Base-by-base conservation (phyloP, 2,888 invertebrate genomes). In the Plemyria rubiginata region DNA sequence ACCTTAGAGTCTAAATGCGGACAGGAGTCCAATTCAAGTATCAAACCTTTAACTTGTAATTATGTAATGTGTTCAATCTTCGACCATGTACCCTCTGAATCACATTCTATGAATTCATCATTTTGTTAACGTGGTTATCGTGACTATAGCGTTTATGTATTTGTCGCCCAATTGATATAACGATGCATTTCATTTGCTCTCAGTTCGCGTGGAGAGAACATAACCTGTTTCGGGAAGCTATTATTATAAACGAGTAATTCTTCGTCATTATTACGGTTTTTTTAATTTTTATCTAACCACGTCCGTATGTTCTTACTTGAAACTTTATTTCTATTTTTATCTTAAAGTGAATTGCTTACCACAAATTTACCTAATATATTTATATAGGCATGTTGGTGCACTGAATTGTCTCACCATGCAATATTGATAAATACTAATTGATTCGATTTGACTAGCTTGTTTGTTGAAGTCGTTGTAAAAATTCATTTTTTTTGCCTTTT, bases 161-260 rank as follows among this genome's bases (percentile, higher is more conserved):
- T 32, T 38, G 38, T 48, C 54, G 46, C 36, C 46, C 51, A 66
- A 60, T 62, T 74, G 67, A 74, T 82, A 84, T 88, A 89, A 90
- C 85, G 74, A 81, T 84, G 75, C 76, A 81, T 86, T 87, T 88
- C 81, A 80, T 86, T 88, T 86, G 79, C 84, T 82, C 82, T 84
- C 88, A 97, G 97, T 97, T 95, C 95, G 97, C 96, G 95, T 98
- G 98, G 98, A 97, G 97, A 95, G 96, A 97, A 96, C 98, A 97
- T 96, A 95, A 97, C 94, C 96, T 97, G 97, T 98, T 98, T 97
- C 97, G 96, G 96, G 97, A 98, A 95, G 97, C 97, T 94, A 96
- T 97, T 94, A 96, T 96, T 94, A 95, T 95, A 94, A 95, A 95
- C 94, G 96, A 96, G 96, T 96, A 96, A 62, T 86, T 92, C 90